Base-by-base conservation (phyloP, 2,797 vertebrate genomes). In the Nannoperca obscura region DNA sequence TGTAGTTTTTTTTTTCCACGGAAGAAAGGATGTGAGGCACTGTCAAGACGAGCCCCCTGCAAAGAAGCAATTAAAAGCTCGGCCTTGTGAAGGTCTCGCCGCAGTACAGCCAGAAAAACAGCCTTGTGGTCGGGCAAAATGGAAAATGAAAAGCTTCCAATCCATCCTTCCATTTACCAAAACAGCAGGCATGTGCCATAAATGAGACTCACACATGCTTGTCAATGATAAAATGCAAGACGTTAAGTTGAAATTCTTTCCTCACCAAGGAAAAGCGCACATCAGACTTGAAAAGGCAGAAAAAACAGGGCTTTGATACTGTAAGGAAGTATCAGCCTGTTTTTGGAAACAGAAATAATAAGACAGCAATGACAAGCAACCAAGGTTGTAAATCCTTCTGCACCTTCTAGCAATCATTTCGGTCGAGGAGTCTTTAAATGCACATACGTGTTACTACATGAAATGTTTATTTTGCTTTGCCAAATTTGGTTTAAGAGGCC, bases 21-120 rank as follows among this genome's bases (percentile, higher is more conserved):
- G 84, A 89, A 90, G 85, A 88, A 88, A 88, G 87, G 86, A 91
- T 88, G 82, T 84, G 84, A 90, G 90, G 87, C 91, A 83, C 91
- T 89, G 93, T 94, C 92, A 94, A 93, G 93, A 94, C 66, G 71
- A 91, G 87, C 92, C 94, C 93, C 94, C 94, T 88, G 92, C 92
- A 86, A 94, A 91, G 94, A 95, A 94, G 94, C 94, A 96, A 95
- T 96, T 96, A 96, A 94, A 94, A 93, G 91, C 88, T 88, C 72
- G 86, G 92, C 88, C 91, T 91, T 94, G 92, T 95, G 94, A 95
- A 95, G 92, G 91, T 92, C 90, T 92, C 88, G 71, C 87, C 50
- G 81, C 88, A 50, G 82, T 85, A 46, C 76, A 85, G 84, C 82
- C 87, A 81, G 81, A 79, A 82, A 91, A 91, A 87, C 78, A 85